These are phyloP conservation scores for Symphodus melops DNA, from an alignment of 2,113 vertebrate genomes.

Conservation along the genomic window DNA sequence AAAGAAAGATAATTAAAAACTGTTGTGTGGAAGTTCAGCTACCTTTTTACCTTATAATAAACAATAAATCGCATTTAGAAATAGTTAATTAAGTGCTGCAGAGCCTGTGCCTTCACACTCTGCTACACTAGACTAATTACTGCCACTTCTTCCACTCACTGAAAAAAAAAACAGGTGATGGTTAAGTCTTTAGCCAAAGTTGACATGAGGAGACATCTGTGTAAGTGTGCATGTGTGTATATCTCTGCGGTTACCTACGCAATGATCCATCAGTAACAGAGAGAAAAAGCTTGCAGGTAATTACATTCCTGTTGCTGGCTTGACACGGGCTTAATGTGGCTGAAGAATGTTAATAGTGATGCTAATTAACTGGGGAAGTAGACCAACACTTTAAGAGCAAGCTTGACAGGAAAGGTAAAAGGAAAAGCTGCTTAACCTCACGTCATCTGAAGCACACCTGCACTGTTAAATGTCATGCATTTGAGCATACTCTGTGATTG, in stretches of 20 bases:
- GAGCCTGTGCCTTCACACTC: conserved; percentile 63
- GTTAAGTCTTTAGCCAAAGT: conserved; percentile 37
- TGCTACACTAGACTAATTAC: conserved; percentile 74
- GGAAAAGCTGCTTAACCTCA: conserved; percentile 10
- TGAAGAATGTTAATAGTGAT: conserved; percentile 57
- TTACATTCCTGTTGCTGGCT: conserved; percentile 44
- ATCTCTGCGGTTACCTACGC: conserved; percentile 32
- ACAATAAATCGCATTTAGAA: conserved; percentile 67
- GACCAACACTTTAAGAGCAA: conserved; percentile 24
- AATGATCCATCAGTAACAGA: conserved; percentile 30
- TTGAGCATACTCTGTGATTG: background rate
- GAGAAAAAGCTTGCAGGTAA: conserved; percentile 37
- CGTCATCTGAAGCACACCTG: conserved; percentile 2
- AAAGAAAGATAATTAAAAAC: conserved; percentile 67
- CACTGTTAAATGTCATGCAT: background rate
- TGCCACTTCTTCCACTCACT: conserved; percentile 40
- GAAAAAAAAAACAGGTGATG: conserved; percentile 37
- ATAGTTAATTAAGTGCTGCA: conserved; percentile 69
- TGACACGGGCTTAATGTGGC: conserved; percentile 55
- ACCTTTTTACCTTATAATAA: conserved; percentile 66
- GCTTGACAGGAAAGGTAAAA: conserved; percentile 22
- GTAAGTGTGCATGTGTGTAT: conserved; percentile 16
- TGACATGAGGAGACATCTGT: conserved; percentile 34
- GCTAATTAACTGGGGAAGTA: conserved; percentile 51
- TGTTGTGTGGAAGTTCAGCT: conserved; percentile 12